A percentile compares a stretch with the other conserved stretches of the same genome.
Conservation (phyloP, 2,888 invertebrate species). For the Myopa testacea region DNA sequence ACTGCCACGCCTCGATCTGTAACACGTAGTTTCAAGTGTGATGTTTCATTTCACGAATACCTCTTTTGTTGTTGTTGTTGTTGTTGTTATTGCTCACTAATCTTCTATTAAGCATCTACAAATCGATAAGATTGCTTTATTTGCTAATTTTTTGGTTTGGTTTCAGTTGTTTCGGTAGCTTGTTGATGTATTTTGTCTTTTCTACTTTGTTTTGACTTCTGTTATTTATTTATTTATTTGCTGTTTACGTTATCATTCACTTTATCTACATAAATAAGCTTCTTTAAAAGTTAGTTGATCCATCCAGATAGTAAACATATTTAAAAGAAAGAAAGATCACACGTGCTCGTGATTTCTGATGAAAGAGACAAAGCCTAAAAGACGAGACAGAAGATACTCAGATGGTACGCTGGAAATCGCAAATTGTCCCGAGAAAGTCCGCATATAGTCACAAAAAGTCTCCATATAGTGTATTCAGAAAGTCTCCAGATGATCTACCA, state of each 20-base stretch:
- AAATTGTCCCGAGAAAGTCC: no score
- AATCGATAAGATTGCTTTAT: slow-evolving; percentile 34
- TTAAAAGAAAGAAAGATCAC: no score
- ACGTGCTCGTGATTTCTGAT: no score
- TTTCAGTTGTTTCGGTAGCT: slow-evolving; percentile 6
- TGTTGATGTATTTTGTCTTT: not conserved
- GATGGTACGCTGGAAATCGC: no score
- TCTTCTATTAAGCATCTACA: slow-evolving; percentile 2
- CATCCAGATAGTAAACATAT: not conserved
- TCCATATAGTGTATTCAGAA: no score
- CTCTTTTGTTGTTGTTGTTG: not conserved
- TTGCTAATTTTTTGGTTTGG: slow-evolving; percentile 9
- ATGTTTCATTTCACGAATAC: not conserved
- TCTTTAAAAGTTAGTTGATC: slow-evolving; percentile 7
- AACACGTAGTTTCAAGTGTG: not conserved
- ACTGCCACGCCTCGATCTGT: not conserved
- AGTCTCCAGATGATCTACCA: no score
- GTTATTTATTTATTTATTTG: not conserved
- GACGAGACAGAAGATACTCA: no score
- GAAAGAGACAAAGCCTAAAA: no score
- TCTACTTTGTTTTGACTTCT: not conserved
- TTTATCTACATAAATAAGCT: slow-evolving; percentile 30
- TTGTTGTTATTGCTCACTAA: slow-evolving; percentile 16
- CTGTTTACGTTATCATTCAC: not conserved
- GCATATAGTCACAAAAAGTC: no score